Percentiles rank a stretch among this genome's conserved stretches.
Evolutionary conservation across 92 coral and sea anemone genomes (phyloP).

Genomic region (Palythoa caribaeorum): DNA sequence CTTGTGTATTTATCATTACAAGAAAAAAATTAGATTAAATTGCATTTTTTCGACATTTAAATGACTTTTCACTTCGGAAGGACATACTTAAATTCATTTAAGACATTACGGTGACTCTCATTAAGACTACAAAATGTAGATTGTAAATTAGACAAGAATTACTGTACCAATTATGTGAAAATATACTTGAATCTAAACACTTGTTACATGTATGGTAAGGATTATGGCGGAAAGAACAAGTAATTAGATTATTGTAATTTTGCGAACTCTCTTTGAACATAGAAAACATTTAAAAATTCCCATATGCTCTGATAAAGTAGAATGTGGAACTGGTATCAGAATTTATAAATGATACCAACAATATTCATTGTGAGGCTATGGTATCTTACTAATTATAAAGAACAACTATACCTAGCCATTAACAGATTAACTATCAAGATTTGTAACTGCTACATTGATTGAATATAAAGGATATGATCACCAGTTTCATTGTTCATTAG

Average conservation of each 20-base stretch:
- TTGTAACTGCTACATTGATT: background rate
- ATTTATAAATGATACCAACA: constrained; percentile 10
- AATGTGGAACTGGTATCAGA: background rate
- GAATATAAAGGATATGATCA: constrained; percentile 11
- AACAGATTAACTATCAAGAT: background rate
- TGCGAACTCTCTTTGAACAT: no score
- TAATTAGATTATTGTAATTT: no score
- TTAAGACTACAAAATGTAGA: constrained; percentile 23
- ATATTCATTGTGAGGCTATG: constrained; percentile 4
- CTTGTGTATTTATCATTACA: constrained; percentile 26
- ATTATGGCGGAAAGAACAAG: constrained; percentile 30
- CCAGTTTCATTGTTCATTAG: constrained; percentile 18
- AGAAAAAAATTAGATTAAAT: constrained; percentile 10
- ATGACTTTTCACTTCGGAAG: constrained; percentile 28
- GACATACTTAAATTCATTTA: constrained; percentile 37
- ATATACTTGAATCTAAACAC: background rate
- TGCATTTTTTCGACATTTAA: constrained; percentile 25
- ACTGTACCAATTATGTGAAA: constrained; percentile 28
- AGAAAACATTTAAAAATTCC: background rate
- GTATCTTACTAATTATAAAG: background rate
- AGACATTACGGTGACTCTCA: background rate
- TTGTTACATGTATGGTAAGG: constrained; percentile 8
- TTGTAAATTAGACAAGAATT: constrained; percentile 28
- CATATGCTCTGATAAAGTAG: no score
- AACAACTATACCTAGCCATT: background rate